Evolutionary conservation across 2,888 invertebrate species (phyloP).

Genomic region (Macrophya alboannulata): DNA sequence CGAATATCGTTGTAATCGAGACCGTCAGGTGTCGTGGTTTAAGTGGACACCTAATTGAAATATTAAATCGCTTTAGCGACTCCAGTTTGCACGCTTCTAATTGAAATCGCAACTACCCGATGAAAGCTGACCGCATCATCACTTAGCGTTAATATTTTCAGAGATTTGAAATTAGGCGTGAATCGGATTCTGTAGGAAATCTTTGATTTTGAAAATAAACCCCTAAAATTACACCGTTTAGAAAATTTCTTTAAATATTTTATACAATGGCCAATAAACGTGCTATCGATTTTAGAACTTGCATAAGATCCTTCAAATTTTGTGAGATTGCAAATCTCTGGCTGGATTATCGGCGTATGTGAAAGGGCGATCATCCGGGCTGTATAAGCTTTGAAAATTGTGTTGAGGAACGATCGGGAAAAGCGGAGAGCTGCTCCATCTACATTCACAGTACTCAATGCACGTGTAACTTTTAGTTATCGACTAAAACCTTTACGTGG

Average conservation of each 20-base stretch:
- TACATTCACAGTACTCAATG: conserved; percentile 34
- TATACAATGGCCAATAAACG: not conserved
- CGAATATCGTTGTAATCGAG: conserved; percentile 59
- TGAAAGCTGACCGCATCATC: not conserved
- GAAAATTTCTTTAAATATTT: not conserved
- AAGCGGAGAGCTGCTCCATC: conserved; percentile 50
- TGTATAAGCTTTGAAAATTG: not conserved
- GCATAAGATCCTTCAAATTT: not conserved
- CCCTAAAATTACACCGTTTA: not conserved
- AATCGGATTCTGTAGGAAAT: not conserved
- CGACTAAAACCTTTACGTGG: conserved; percentile 12
- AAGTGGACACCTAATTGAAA: conserved; percentile 79
- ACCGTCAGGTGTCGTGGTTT: conserved; percentile 76
- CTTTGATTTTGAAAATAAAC: not conserved
- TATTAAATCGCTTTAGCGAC: conserved; percentile 66
- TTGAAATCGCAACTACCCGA: conserved; percentile 58
- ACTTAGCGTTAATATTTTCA: not conserved
- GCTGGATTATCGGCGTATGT: not conserved
- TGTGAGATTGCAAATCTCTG: not conserved
- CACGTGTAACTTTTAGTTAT: not conserved
- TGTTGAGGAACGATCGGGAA: not conserved
- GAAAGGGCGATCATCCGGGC: not conserved
- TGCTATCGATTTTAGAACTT: not conserved
- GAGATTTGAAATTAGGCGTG: not conserved
- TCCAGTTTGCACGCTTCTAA: conserved; percentile 65